phyloP scores from a whole-genome alignment of 2,797 vertebrate genomes.

The Chrysolophus pictus region DNA sequence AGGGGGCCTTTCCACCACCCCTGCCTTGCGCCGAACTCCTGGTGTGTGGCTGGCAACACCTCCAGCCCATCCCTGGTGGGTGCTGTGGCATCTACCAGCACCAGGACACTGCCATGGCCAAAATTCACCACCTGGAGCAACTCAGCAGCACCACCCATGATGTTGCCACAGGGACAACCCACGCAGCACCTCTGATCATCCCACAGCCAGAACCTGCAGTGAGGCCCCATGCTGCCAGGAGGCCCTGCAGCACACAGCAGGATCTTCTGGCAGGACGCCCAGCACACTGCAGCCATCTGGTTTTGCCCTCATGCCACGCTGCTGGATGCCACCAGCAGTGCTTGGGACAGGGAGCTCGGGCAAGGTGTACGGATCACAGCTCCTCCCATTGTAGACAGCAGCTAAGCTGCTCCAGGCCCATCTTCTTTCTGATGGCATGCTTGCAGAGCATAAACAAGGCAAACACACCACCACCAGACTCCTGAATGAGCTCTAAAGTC shows the following conservation, averaged over 20 bases:
- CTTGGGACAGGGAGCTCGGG: not conserved
- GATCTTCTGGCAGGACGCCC: not conserved
- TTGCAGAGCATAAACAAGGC: not conserved
- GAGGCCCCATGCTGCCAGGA: not conserved
- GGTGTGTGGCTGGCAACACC: not conserved
- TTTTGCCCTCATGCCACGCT: fast-evolving
- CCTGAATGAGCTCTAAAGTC: not conserved
- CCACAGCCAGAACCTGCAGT: not conserved
- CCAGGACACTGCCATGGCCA: not conserved
- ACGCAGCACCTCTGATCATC: fast-evolving
- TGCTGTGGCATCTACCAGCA: not conserved
- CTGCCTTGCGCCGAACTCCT: not conserved
- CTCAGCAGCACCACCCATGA: not conserved
- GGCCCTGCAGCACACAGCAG: not conserved
- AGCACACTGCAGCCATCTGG: fast-evolving
- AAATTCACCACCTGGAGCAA: not conserved
- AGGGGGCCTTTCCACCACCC: not conserved
- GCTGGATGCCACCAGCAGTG: not conserved
- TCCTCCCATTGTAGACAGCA: not conserved
- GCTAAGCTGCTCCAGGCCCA: not conserved
- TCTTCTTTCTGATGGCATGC: fast-evolving
- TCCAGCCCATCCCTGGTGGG: not conserved
- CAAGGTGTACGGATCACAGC: not conserved
- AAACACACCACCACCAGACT: not conserved
- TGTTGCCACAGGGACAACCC: not conserved